Evolutionary conservation across 1,140 invertebrate species (phyloP).

Genomic region (Lucilia cuprina): DNA sequence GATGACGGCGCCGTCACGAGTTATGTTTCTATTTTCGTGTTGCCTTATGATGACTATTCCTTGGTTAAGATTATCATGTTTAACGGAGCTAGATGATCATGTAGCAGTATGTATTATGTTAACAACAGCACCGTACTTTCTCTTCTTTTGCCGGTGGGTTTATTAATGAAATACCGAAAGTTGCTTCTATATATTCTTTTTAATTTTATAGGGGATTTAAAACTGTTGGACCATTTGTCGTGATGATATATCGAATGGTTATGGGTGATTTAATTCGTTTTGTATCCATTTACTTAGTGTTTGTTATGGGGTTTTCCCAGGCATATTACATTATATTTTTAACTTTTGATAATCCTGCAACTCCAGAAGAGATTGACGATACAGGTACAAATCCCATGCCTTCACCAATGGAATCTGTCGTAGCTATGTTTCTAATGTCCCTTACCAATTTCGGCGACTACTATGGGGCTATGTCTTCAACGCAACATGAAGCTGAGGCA

Average conservation of each 20-base stretch:
- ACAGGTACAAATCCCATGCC: constrained; percentile 83
- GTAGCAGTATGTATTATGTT: constrained; percentile 93
- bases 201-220: constrained; percentile 84
- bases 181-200: neutral
- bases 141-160: constrained; percentile 93
- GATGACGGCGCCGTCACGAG: constrained; percentile 84
- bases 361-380: constrained; percentile 77
- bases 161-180: neutral
- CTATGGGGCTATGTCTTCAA: constrained; percentile 86
- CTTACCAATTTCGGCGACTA: constrained; percentile 95
- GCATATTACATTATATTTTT: constrained; percentile 92
- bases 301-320: constrained; percentile 98
- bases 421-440: constrained; percentile 98
- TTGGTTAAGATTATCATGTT: constrained; percentile 82
- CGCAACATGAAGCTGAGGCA: constrained; percentile 85
- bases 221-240: constrained; percentile 97
- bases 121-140: constrained; percentile 94
- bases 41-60: constrained; percentile 85
- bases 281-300: constrained; percentile 94
- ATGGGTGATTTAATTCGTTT: constrained; percentile 94
- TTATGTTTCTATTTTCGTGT: constrained; percentile 94
- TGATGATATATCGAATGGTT: constrained; percentile 99
- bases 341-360: constrained; percentile 81
- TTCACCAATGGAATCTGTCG: constrained; percentile 89
- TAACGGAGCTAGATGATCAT: constrained; percentile 86